phyloP scores from a whole-genome alignment of 2,888 invertebrate genomes.

The Mesorhabditis belari region DNA sequence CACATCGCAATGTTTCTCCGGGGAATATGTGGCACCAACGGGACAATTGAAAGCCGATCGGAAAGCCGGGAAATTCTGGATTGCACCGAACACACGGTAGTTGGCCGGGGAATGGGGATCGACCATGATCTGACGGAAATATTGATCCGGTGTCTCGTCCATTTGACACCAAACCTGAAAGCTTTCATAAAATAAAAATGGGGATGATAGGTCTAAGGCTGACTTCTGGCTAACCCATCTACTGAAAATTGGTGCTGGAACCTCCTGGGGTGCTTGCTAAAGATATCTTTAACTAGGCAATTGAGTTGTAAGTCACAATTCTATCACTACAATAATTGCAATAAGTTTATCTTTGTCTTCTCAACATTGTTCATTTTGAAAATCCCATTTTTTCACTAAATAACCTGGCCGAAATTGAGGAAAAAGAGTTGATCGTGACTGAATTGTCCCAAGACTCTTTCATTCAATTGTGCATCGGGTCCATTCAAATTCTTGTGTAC shows the following conservation, averaged over 20 bases:
- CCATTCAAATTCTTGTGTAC: conserved; percentile 34
- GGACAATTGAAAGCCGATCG: conserved; percentile 47
- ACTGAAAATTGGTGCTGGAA: too few relatives aligned
- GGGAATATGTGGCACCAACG: conserved; percentile 31
- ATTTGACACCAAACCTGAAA: conserved; percentile 40
- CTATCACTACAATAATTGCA: background rate
- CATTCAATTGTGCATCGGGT: conserved; percentile 40
- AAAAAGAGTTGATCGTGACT: conserved; percentile 49
- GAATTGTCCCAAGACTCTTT: conserved; percentile 28
- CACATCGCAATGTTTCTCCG: conserved; percentile 39
- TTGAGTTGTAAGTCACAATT: too few relatives aligned
- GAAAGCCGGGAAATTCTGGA: conserved; percentile 50
- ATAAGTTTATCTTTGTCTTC: background rate
- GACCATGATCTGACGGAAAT: conserved; percentile 29
- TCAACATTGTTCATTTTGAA: background rate
- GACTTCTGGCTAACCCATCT: too few relatives aligned
- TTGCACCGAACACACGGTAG: conserved; percentile 41
- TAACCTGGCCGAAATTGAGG: conserved; percentile 39
- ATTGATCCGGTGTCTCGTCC: conserved; percentile 12
- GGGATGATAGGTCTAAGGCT: background rate
- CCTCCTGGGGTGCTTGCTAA: background rate
- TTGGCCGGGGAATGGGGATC: conserved; percentile 44
- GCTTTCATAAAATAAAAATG: too few relatives aligned
- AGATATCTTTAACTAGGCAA: background rate
- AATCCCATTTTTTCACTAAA: background rate